Base-by-base conservation (phyloP, 2,113 vertebrate genomes). In the Hemichromis elongatus region DNA sequence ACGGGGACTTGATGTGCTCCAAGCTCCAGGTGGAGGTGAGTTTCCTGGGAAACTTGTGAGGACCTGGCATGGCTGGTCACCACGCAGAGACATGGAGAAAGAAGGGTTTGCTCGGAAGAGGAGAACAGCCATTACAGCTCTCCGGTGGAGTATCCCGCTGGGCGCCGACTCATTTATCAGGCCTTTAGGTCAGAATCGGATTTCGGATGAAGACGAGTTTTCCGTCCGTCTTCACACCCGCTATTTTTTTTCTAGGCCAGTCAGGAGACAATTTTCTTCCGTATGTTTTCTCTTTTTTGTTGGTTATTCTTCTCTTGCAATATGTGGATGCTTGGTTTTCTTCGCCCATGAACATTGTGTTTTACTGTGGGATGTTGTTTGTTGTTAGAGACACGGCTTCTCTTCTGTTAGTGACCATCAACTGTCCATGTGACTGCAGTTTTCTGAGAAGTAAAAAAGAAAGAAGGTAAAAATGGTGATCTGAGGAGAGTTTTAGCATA, bases 401-500 rank as follows among this genome's bases (percentile, higher is more conserved):
- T 96, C 95, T 95, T 97, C 96, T 95, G 83, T 94, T 40, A 96
- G 95, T 97, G 95, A 96, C 97, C 97, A 99, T 99, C 98, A 99
- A 99, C 99, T 99, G 97, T 99, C 98, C 99, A 99, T 99, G 95
- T 97, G 99, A 97, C 97, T 98, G 98, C 97, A 97, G 96, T 98
- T 98, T 96, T 99, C 98, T 99, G 96, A 53, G 21, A 47, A 83
- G 91, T 84, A 53, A 54, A 47, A 33, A 7, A 82, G 10, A 18
- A 75, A 13, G 18, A n/a, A 4, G 5, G 10, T 28, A 19, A 55
- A 78, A 55, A 40, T 24, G 18, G 45, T 30, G 24, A 75, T 2
- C 28, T 75, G 70, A 75, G 14, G 28, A 14, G 52, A 79, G 24
- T 54, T 35, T 54, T 21, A 37, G 28, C 19, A 24, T 14, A 77